phyloP scores from a whole-genome alignment of 2,888 invertebrate genomes.

The Bellardia pandia region DNA sequence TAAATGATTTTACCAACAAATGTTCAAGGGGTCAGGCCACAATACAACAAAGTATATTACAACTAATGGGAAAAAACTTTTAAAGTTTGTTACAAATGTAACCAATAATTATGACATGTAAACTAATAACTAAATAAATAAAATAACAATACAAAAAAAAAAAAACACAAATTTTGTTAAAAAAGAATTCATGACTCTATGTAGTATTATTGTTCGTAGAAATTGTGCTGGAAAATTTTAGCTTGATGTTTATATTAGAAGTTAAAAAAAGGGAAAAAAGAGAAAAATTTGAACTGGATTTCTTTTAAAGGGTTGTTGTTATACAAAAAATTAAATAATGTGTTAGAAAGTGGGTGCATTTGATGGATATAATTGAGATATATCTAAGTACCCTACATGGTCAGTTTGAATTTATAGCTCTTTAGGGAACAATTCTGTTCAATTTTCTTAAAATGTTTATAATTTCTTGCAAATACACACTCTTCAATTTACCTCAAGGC shows the following conservation, averaged over 20 bases:
- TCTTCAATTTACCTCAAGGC: too few relatives aligned
- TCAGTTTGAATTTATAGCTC: too few relatives aligned
- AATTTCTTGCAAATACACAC: too few relatives aligned
- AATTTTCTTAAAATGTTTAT: too few relatives aligned
- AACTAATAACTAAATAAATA: conserved; percentile 70
- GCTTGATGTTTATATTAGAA: not conserved
- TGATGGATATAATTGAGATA: not conserved
- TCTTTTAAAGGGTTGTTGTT: not conserved
- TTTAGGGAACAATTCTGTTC: too few relatives aligned
- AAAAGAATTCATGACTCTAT: conserved; percentile 12
- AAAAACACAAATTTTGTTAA: not conserved
- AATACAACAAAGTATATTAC: not conserved
- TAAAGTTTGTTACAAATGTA: conserved; percentile 38
- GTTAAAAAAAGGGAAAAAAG: not conserved
- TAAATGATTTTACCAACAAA: conserved; percentile 42
- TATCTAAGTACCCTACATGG: not conserved
- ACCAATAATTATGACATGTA: conserved; percentile 65
- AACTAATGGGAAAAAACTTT: not conserved
- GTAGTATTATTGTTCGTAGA: not conserved
- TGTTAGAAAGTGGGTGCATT: not conserved
- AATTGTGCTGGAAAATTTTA: not conserved
- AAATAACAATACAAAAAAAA: conserved; percentile 14
- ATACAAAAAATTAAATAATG: not conserved
- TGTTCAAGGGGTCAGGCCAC: conserved; percentile 24
- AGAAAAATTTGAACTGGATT: not conserved